phyloP scores from a whole-genome alignment of 2,113 vertebrate genomes.

The Eonycteris spelaea region DNA sequence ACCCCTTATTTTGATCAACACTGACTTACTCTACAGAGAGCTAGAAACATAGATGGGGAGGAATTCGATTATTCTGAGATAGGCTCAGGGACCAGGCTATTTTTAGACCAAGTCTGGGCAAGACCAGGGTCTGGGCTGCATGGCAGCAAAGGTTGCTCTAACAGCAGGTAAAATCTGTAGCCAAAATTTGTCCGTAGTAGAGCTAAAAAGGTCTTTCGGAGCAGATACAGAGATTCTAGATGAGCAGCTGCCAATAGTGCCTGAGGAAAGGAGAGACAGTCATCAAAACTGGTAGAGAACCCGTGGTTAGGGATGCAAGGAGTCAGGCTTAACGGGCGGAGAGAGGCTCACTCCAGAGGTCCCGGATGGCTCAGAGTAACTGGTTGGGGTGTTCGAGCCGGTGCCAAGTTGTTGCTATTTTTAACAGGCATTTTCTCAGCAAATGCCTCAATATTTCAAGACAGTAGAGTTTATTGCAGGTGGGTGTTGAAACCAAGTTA shows the following conservation, averaged over 20 bases:
- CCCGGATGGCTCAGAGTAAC: neutral
- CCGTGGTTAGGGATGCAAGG: neutral
- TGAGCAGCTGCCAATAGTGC: neutral
- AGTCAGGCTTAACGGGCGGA: neutral
- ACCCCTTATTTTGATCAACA: neutral
- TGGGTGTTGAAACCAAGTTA: neutral
- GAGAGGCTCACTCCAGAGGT: neutral
- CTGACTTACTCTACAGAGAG: neutral
- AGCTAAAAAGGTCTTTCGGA: neutral
- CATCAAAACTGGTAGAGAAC: neutral
- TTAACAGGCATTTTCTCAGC: neutral
- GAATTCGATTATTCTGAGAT: neutral
- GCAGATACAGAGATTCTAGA: neutral
- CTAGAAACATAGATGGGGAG: neutral
- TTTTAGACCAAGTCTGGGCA: neutral
- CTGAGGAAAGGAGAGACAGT: neutral
- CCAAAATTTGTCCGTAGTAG: neutral
- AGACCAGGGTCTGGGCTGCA: neutral
- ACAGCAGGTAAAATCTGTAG: neutral
- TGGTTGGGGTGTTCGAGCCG: neutral
- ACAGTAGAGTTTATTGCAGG: neutral
- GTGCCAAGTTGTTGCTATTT: neutral
- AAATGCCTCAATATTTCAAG: neutral
- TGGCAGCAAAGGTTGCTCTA: neutral
- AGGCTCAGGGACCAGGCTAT: neutral